phyloP scores from a whole-genome alignment of 2,797 vertebrate species.

The Adrianichthys oophorus region DNA sequence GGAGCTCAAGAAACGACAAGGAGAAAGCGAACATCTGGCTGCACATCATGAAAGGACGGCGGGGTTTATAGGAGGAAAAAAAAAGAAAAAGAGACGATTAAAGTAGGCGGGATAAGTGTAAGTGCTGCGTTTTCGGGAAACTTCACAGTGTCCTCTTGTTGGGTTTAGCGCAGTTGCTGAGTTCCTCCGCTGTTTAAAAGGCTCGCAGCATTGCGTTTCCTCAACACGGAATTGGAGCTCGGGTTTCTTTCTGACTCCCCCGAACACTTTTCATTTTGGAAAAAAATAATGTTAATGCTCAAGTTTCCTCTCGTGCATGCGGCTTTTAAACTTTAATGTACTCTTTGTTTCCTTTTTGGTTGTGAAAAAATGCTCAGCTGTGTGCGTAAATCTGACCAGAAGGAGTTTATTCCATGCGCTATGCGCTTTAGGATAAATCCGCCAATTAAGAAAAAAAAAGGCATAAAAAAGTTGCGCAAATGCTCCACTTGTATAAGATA shows the following conservation, averaged over 20 bases:
- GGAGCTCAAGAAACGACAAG: constrained; percentile 75
- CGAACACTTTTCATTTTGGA: constrained; percentile 15
- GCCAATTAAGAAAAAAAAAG: no score
- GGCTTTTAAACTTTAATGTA: no score
- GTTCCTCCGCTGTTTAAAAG: constrained; percentile 78
- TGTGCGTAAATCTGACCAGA: no score
- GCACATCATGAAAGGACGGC: constrained; percentile 78
- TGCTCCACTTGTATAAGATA: no score
- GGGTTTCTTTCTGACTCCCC: constrained; percentile 30
- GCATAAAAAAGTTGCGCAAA: no score
- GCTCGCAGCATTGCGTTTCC: constrained; percentile 66
- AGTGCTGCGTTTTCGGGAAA: constrained; percentile 71
- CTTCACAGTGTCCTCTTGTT: constrained; percentile 66
- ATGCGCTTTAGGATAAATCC: no score
- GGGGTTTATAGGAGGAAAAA: constrained; percentile 51
- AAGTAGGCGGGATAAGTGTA: constrained; percentile 59
- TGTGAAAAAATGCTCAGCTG: no score
- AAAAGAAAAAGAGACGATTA: constrained; percentile 46
- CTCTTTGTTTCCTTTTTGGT: no score
- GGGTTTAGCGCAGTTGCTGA: constrained; percentile 71
- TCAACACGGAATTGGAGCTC: constrained; percentile 64
- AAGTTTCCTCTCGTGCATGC: neutral
- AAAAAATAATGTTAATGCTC: neutral
- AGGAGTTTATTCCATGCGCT: no score
- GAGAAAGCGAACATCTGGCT: constrained; percentile 82